Base-by-base conservation (phyloP, 37 sponge, comb jelly and placozoan genomes). In the Agelas oroides region DNA sequence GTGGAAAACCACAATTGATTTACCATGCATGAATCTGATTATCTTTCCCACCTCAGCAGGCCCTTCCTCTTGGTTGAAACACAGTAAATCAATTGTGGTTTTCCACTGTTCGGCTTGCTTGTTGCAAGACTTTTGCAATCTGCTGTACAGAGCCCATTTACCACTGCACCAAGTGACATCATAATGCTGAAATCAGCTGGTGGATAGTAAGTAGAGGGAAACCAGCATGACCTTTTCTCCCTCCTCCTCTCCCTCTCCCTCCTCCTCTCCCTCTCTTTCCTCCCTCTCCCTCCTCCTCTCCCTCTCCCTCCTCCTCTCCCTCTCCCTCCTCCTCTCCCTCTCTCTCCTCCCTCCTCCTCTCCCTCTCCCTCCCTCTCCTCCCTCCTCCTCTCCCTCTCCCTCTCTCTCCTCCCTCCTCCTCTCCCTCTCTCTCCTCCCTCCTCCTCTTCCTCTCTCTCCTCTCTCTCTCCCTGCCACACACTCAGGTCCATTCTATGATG, bases 271-370 rank as follows among this genome's bases (percentile, higher is more conserved):
- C 18, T 19, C 15, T n/a, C n/a, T n/a, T n/a, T n/a, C n/a, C n/a
- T n/a, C n/a, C n/a, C n/a, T n/a, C n/a, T n/a, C n/a, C n/a, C n/a
- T n/a, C n/a, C n/a, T n/a, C n/a, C n/a, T 15, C 15, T 56, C 18
- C 18, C 17, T 56, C 15, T 19, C 18, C 18, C 58, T 56, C 58
- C 58, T 19, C 17, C 58, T 19, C 17, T 56, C 18, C 15, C 58
- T 56, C 18, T 19, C n/a, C 25, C 25, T 18, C n/a, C 65, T 19
- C n/a, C 65, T 64, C 65, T 30, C 65, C 16, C n/a, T 30, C 65
- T 18, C 65, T 64, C 65, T 19, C 65, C 25, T 56, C 38, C 34
- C 72, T 28, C 72, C 34, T 39, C 52, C 38, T 71, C 72, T 28
- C 72, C 52, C 72, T 12, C 52, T 30, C 72, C 34, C 46, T 72